Base-by-base conservation (phyloP, 2,797 vertebrate genomes). In the Sus cebifrons region DNA sequence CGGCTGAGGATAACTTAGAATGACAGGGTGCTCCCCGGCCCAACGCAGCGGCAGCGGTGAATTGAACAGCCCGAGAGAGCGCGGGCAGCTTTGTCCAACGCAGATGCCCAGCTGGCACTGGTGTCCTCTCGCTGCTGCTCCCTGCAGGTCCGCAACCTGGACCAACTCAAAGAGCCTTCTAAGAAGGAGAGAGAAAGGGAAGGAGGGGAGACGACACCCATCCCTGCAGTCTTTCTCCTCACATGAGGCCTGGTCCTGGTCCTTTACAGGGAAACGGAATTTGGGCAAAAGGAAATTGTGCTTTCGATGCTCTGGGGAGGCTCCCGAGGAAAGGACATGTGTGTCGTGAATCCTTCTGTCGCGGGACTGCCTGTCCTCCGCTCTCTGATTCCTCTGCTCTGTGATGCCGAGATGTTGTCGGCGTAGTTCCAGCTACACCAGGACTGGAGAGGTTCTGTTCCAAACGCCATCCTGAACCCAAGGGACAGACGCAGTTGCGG, bases 21-120 rank as follows among this genome's bases (percentile, higher is more conserved):
- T 85, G 98, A 97, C 97, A 97, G 97, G 17, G 94, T 49, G 32
- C 95, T 97, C 86, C 9, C 68, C 87, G 67, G 96, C 97, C 97
- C 40, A 2, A 0, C 84, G 97, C 94, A 0, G 29, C 0, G 4
- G 98, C 95, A 97, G 90, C 91, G 58, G 93, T 20, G 16, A 90
- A 86, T 5, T 10, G 62, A 68, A 73, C 90, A 86, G 5, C 60
- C 84, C 0, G 23, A 79, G 73, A 1, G n/a, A 86, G 91, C 13
- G 73, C 13, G 73, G 97, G 96, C 98, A 97, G 86, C 78, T 36
- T 52, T 0, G 77, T 96, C 94, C 78, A 86, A 83, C 52, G 52
- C 96, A 91, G 91, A 9, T 49, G 20, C 18, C 0, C 78, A 74
- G 18, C 89, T 94, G 96, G 86, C 83, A 7, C 40, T 56, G 58